Percentiles rank a stretch among this genome's conserved stretches.
Conservation (phyloP, 1,140 invertebrate species). For the Macrobrachium rosenbergii region DNA sequence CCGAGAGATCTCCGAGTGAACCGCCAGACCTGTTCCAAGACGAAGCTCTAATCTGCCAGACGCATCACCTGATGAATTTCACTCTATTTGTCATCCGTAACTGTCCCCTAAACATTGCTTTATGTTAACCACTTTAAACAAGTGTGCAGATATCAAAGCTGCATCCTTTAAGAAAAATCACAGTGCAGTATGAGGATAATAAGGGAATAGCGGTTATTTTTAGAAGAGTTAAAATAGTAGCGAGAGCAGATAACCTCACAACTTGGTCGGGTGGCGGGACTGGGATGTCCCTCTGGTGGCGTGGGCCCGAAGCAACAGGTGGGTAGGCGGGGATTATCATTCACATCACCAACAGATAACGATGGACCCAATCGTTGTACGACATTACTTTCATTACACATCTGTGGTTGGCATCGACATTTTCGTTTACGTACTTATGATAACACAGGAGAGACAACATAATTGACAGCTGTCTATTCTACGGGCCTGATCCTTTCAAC, state of each 20-base stretch:
- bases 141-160: no score
- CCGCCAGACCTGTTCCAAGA: conserved; percentile 28
- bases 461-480: no score
- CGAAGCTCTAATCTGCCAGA: conserved; percentile 7
- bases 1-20: conserved; percentile 31
- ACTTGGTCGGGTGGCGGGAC: background rate
- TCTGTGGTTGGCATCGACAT: no score
- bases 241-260: background rate
- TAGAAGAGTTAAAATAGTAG: background rate
- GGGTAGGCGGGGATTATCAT: conserved; percentile 17
- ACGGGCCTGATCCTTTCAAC: no score
- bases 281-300: conserved; percentile 14
- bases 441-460: no score
- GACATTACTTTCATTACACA: no score
- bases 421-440: no score
- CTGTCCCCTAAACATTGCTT: background rate
- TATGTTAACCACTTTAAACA: no score
- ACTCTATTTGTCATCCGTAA: background rate
- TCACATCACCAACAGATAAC: background rate
- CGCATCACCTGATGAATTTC: background rate
- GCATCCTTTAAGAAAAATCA: no score
- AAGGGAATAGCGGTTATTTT: no score
- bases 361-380: no score
- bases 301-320: conserved; percentile 50
- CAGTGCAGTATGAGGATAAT: no score